Percentiles rank a stretch among this genome's conserved stretches.
These are phyloP conservation scores for Sylvia borin DNA, from an alignment of 2,797 vertebrate species.

Conservation along the genomic window DNA sequence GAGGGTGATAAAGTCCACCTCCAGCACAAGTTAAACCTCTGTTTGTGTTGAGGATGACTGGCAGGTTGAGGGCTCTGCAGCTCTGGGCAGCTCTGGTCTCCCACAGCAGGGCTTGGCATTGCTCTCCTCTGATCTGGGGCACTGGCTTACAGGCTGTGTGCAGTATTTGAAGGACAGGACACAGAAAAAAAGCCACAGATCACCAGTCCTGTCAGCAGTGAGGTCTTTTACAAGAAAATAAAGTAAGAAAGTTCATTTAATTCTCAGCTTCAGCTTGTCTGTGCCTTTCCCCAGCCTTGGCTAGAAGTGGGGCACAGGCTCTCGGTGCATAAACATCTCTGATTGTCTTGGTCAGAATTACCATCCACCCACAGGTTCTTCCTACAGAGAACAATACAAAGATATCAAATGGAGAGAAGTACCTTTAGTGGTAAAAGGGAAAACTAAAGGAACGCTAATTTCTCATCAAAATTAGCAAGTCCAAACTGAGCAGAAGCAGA, in stretches of 20 bases:
- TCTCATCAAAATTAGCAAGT: neutral
- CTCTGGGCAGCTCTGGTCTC: accelerated
- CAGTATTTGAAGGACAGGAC: neutral
- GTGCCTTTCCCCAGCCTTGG: neutral
- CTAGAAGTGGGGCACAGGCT: neutral
- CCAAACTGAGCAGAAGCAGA: neutral
- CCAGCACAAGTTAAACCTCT: neutral
- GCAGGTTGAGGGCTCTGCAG: neutral
- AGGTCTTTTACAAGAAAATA: neutral
- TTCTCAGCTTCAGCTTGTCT: neutral
- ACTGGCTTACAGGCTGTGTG: neutral
- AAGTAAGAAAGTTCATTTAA: neutral
- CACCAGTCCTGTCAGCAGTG: neutral
- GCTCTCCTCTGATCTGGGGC: neutral
- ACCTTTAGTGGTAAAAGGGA: neutral
- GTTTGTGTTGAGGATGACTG: neutral
- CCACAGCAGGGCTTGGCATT: neutral
- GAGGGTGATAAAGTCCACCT: neutral
- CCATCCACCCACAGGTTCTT: neutral
- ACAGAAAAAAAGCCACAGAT: neutral
- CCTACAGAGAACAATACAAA: neutral
- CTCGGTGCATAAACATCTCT: neutral
- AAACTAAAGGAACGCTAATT: neutral
- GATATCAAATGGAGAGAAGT: neutral
- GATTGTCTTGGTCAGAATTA: neutral